Percentiles rank a stretch among this genome's conserved stretches.
phyloP scores from a whole-genome alignment of 92 coral and sea anemone species.

The Siderastrea radians region DNA sequence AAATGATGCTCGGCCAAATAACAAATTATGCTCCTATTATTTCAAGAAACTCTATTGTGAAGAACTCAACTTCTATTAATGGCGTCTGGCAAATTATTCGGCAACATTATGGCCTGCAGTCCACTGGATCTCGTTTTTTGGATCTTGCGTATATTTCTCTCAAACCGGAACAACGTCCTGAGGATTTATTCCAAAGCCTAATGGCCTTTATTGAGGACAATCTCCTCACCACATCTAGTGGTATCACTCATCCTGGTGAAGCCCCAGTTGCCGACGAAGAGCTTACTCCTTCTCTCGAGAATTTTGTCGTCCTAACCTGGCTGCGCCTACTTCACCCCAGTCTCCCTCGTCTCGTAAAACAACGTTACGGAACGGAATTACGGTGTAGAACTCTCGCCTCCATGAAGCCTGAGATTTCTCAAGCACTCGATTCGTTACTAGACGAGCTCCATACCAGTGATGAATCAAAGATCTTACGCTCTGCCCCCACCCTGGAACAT shows the following conservation, averaged over 20 bases:
- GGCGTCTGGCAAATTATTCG: conserved; percentile 55
- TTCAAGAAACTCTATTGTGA: conserved; percentile 54
- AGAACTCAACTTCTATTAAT: conserved; percentile 62
- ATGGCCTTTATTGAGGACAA: no score
- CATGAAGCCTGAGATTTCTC: no score
- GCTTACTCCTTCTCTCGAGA: conserved; percentile 70
- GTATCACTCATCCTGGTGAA: no score
- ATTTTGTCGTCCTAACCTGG: conserved; percentile 71
- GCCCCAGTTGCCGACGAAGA: no score
- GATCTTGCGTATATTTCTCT: no score
- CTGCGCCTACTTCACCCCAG: conserved; percentile 73
- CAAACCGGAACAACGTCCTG: no score
- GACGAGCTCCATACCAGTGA: conserved; percentile 28
- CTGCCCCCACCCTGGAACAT: no score
- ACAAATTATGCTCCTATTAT: no score
- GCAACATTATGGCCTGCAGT: conserved; percentile 53
- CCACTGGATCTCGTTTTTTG: conserved; percentile 64
- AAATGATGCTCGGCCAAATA: no score
- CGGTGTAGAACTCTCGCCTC: conserved; percentile 58
- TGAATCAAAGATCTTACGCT: conserved; percentile 6
- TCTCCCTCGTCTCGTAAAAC: no score
- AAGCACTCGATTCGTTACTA: conserved; percentile 27
- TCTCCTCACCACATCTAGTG: no score
- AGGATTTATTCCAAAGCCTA: no score
- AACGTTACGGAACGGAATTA: conserved; percentile 66